A percentile compares a stretch with the other conserved stretches of the same genome.
phyloP scores from a whole-genome alignment of 1,140 invertebrate genomes.

The Leptopilina boulardi region DNA sequence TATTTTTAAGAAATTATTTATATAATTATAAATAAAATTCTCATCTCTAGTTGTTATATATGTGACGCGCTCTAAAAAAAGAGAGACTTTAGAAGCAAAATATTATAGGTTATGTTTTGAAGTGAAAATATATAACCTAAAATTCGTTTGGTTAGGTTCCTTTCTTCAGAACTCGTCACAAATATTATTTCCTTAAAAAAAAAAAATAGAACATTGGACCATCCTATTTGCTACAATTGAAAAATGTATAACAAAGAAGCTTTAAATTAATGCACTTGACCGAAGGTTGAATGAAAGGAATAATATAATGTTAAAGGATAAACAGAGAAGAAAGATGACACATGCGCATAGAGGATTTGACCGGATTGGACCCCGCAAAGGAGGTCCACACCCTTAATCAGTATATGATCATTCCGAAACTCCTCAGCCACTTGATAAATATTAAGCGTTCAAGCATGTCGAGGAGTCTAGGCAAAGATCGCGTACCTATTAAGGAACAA shows the following conservation, averaged over 20 bases:
- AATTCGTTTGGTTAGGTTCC: too few relatives aligned
- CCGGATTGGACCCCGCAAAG: constrained; percentile 51
- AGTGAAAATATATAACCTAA: too few relatives aligned
- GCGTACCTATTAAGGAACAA: constrained; percentile 50
- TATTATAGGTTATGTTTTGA: too few relatives aligned
- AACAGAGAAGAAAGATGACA: constrained; percentile 36
- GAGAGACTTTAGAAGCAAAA: too few relatives aligned
- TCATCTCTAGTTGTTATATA: too few relatives aligned
- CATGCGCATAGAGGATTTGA: constrained; percentile 51
- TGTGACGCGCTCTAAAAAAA: too few relatives aligned
- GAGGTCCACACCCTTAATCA: constrained; percentile 55
- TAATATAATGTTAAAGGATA: constrained; percentile 4
- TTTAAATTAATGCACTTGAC: constrained; percentile 54
- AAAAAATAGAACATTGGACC: background rate
- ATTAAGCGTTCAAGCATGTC: constrained; percentile 36
- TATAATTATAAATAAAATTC: too few relatives aligned
- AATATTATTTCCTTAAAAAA: background rate
- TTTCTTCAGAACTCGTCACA: too few relatives aligned
- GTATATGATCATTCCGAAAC: constrained; percentile 62
- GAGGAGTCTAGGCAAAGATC: constrained; percentile 62
- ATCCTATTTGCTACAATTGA: constrained; percentile 24
- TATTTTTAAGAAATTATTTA: too few relatives aligned
- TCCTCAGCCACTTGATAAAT: constrained; percentile 49
- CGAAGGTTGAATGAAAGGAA: constrained; percentile 39
- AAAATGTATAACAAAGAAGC: constrained; percentile 50